Evolutionary conservation across 2,797 vertebrate genomes (phyloP), one percentile per base, ranked within the genome.

Genomic region (Onychomys arenicola): DNA sequence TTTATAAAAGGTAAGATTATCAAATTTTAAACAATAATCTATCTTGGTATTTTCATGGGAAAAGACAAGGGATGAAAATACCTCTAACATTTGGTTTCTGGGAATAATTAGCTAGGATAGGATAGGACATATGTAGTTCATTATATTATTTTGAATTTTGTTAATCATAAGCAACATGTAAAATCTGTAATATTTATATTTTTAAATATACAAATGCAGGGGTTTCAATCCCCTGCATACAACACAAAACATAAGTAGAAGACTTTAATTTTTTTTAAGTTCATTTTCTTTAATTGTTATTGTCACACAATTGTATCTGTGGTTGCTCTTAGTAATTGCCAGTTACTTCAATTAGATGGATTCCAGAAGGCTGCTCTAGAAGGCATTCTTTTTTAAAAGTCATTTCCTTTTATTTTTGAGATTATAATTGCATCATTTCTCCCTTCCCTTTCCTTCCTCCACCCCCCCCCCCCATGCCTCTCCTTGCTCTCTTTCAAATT

Each of bases 21-120:
- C 29, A 90, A 57, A 75, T 59, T 93, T 91, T 61, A 92, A 89
- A 43, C 52, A 40, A 32, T 52, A 23, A 59, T 89, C 11, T 46
- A 63, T 91, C 71, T 52, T 92, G 29, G 23, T 88, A 81, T 75
- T 90, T 97, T 90, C 40, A 81, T 40, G 14, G 57, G 34, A 37
- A 88, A 96, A 81, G 14, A 37, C 25, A 49, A 69, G 14, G 3
- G 49, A 90, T 75, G 29, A 96, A 78, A 78, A 91, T 0, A 8
- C 17, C 43, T 67, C 6, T 65, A 97, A 78, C 25, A 61, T 65
- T 77, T 43, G 16, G 17, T 75, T 27, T 92, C 59, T 40, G 67
- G 37, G 49, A 19, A n/a, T 37, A 37, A 52, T 52, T 49, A 75
- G 32, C 13, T n/a, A 75, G 27, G 3, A 5, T 59, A 52, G 91